Evolutionary conservation across 1,140 invertebrate species (phyloP).

Genomic region (Latrodectus geometricus): DNA sequence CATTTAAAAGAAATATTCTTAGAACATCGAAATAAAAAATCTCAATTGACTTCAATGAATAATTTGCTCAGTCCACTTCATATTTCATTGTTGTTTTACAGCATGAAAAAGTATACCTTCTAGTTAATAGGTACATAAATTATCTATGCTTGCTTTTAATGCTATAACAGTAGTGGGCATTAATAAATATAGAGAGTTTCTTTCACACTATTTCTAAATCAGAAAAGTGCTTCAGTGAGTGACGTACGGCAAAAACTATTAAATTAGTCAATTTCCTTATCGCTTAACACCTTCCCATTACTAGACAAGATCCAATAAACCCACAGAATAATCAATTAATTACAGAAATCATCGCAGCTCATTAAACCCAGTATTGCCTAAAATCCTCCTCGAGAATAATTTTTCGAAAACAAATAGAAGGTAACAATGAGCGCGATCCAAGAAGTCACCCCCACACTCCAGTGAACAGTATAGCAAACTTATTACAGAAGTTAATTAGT

Average conservation of each 20-base stretch:
- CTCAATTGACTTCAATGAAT: too few relatives aligned
- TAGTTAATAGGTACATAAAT: too few relatives aligned
- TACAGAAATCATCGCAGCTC: constrained; percentile 55
- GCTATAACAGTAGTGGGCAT: too few relatives aligned
- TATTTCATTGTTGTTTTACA: too few relatives aligned
- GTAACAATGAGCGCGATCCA: constrained; percentile 39
- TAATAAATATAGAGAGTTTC: too few relatives aligned
- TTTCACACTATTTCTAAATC: too few relatives aligned
- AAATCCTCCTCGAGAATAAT: constrained; percentile 50
- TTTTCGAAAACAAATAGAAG: constrained; percentile 42
- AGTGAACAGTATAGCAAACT: constrained; percentile 53
- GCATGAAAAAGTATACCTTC: too few relatives aligned
- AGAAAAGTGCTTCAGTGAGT: too few relatives aligned
- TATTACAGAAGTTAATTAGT: constrained; percentile 60
- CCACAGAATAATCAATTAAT: constrained; percentile 55
- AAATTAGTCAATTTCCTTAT: constrained; percentile 18
- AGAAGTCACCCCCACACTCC: constrained; percentile 22
- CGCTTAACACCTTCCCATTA: constrained; percentile 54
- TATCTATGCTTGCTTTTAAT: too few relatives aligned
- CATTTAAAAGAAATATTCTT: too few relatives aligned
- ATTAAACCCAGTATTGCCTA: constrained; percentile 57
- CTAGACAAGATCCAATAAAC: constrained; percentile 28
- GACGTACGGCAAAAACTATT: constrained; percentile 12
- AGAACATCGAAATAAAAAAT: too few relatives aligned
- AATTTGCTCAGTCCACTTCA: too few relatives aligned